Conservation (phyloP, 2,113 vertebrate species). For the Grammomys surdaster region DNA sequence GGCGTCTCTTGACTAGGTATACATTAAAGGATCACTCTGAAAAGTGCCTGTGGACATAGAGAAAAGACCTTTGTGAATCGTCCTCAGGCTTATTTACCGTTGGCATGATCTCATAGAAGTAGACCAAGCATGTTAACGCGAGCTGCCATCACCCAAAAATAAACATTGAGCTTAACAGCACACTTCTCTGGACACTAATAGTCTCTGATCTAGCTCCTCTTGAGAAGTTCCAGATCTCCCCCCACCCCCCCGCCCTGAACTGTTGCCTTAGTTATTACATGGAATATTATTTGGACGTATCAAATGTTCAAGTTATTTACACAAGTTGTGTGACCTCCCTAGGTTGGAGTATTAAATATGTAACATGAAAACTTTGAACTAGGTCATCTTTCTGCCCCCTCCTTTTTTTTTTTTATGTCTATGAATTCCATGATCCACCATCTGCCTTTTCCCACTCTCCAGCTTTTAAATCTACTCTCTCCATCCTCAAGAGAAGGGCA, state of each 20-base stretch:
- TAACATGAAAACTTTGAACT: conserved; percentile 11
- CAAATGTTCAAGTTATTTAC: neutral
- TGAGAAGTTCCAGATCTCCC: neutral
- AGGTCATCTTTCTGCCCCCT: neutral
- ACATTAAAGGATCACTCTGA: neutral
- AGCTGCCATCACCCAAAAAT: neutral
- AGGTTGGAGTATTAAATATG: neutral
- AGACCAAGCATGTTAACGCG: neutral
- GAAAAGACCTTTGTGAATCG: neutral
- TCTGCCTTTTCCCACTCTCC: neutral
- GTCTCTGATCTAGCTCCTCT: neutral
- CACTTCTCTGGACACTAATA: neutral
- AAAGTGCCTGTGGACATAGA: neutral
- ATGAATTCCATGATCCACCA: neutral
- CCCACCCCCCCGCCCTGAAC: neutral
- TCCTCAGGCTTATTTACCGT: neutral
- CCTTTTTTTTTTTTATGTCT: neutral
- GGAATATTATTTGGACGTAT: neutral
- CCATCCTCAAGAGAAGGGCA: neutral
- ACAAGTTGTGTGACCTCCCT: conserved; percentile 7
- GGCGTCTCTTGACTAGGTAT: neutral
- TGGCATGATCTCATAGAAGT: neutral
- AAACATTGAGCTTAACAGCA: neutral
- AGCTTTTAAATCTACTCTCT: neutral
- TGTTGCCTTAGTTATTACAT: neutral